Base-by-base conservation (phyloP, 2,888 invertebrate species). In the Dryobota labecula region DNA sequence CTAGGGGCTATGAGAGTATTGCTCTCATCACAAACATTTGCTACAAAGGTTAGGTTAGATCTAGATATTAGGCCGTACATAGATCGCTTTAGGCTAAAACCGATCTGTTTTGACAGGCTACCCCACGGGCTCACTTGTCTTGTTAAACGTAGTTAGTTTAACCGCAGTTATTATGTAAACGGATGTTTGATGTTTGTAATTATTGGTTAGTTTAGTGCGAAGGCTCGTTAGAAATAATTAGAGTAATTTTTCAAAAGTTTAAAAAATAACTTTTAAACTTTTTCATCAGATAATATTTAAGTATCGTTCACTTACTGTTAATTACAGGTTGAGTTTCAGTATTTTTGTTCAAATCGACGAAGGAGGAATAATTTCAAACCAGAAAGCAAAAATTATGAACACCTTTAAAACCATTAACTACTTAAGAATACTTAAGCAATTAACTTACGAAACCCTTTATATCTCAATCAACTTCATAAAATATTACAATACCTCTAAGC, bases 21-120 rank as follows among this genome's bases (percentile, higher is more conserved):
- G 24, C 30, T 62, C 61, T 69, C 62, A 68, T 66, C 64, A 67
- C 27, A 65, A 61, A 62, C 13, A 58, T 49, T 61, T 73, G 24
- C 24, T 27, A 18, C 13, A 61, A 82, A 83, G 69, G 71, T 81
- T 70, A 81, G 63, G 0, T 60, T 54, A 62, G 83, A 79, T 75
- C 62, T 67, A 82, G 78, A 73, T 82, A 64, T 49, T n/a, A 71
- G 56, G 36, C 43, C 43, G 33, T 74, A 33, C 36, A 20, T 47
- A 43, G 30, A 41, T 15, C 27, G 47, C 76, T 73, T 45, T 9
- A 70, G 84, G 80, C 51, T 63, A 56, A 66, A 62, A 61, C 41
- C 47, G 27, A 72, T 65, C 80, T 13, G 45, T 76, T 83, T 63
- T 80, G 80, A 80, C 70, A 76, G 62, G 5, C 43, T 18, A 65